Evolutionary conservation across 2,113 vertebrate genomes (phyloP).

Genomic region (Lepus timidus): DNA sequence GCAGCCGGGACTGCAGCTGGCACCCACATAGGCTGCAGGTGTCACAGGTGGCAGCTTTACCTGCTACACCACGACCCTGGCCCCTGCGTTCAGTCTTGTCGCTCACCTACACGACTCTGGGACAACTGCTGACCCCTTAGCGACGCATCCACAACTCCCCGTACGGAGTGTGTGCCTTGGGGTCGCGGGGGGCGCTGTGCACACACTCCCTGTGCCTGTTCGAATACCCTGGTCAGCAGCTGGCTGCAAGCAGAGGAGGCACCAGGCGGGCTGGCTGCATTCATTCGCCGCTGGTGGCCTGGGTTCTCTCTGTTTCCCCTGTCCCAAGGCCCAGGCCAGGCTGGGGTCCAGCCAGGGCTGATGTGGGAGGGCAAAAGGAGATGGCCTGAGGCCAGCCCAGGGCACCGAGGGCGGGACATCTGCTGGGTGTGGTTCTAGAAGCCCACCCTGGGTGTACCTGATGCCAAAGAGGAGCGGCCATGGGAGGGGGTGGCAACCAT

Average conservation of each 20-base stretch:
- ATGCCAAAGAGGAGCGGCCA: not conserved
- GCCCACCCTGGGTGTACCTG: not conserved
- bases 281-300: not conserved
- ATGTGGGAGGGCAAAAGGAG: not conserved
- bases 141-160: not conserved
- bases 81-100: too few species aligned
- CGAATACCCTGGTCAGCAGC: too few species aligned
- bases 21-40: too few species aligned
- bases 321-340: not conserved
- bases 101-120: not conserved
- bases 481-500: not conserved
- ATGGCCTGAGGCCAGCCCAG: not conserved
- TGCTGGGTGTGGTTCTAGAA: not conserved
- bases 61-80: too few species aligned
- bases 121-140: not conserved
- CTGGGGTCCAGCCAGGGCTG: not conserved
- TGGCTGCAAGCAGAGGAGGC: too few species aligned
- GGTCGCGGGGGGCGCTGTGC: too few species aligned
- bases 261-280: too few species aligned
- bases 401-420: not conserved
- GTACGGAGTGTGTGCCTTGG: too few species aligned
- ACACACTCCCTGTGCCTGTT: too few species aligned
- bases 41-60: too few species aligned
- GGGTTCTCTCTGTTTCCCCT: not conserved
- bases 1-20: too few species aligned